These are phyloP conservation scores for Carlito syrichta DNA, from an alignment of 2,113 vertebrate species.

Conservation along the genomic window DNA sequence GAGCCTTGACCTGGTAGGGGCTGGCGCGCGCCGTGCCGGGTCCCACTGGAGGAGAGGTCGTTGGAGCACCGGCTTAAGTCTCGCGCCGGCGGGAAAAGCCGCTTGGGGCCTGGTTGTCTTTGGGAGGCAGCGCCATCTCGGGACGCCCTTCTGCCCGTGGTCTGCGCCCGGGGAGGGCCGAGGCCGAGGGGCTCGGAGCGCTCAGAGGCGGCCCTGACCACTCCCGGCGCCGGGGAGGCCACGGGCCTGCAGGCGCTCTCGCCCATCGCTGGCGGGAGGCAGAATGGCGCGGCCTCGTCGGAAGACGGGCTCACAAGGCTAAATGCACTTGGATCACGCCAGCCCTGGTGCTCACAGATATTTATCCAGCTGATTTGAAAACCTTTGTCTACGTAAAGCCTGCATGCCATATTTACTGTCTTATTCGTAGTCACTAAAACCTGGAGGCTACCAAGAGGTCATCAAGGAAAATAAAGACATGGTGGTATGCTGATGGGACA, in stretches of 20 bases:
- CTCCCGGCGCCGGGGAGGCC: background rate
- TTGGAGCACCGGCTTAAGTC: too few relatives aligned
- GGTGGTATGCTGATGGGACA: too few relatives aligned
- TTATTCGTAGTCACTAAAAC: too few relatives aligned
- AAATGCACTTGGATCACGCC: rapidly evolving
- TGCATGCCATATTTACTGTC: background rate
- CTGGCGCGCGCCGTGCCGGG: too few relatives aligned
- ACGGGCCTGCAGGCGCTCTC: background rate
- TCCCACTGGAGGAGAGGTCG: too few relatives aligned
- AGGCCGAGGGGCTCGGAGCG: background rate
- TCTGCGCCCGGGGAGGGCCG: background rate
- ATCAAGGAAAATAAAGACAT: rapidly evolving
- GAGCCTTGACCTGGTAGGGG: too few relatives aligned
- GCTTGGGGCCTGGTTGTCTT: too few relatives aligned
- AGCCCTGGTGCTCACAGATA: background rate
- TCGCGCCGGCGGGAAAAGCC: too few relatives aligned
- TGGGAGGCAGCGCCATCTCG: too few relatives aligned
- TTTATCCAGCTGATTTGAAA: background rate
- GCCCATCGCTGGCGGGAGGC: background rate
- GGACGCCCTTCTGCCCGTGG: too few relatives aligned
- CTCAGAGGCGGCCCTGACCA: background rate
- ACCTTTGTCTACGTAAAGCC: background rate
- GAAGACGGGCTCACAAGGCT: background rate
- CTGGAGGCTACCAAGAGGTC: background rate
- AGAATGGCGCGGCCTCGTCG: background rate